These are phyloP conservation scores for Leptinotarsa undecemlineata DNA, from an alignment of 1,140 invertebrate species.

Conservation along the genomic window DNA sequence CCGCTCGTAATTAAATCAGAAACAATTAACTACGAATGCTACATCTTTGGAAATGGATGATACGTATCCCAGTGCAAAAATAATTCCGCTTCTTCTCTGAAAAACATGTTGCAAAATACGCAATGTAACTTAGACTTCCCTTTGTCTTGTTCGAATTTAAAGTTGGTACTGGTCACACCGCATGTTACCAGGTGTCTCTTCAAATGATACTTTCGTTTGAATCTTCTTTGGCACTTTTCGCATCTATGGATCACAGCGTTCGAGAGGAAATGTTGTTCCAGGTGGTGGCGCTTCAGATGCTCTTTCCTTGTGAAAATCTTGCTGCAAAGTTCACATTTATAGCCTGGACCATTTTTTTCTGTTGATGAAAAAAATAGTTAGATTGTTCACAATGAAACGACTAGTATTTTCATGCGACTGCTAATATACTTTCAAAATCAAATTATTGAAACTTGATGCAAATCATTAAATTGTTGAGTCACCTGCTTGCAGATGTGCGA, in stretches of 20 bases:
- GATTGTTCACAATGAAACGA: no score
- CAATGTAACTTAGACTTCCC: background rate
- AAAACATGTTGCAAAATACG: conserved; percentile 9
- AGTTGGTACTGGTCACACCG: no score
- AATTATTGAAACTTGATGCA: no score
- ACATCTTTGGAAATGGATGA: conserved; percentile 9
- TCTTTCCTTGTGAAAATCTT: conserved; percentile 70
- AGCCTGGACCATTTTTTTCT: conserved; percentile 13
- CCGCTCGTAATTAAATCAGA: no score
- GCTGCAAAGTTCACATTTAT: conserved; percentile 62
- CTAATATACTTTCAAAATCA: background rate
- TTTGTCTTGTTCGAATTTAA: background rate
- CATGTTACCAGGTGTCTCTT: conserved; percentile 27
- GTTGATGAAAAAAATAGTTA: background rate
- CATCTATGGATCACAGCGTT: conserved; percentile 22
- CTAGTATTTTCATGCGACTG: background rate
- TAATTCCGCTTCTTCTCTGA: conserved; percentile 5
- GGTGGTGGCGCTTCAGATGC: conserved; percentile 55
- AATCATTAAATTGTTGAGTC: no score
- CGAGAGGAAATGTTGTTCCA: background rate
- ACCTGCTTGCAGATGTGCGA: no score
- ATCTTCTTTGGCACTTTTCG: conserved; percentile 26
- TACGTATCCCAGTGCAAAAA: conserved; percentile 12
- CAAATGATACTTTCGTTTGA: conserved; percentile 36
- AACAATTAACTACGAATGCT: background rate